Base-by-base conservation (phyloP, 2,113 vertebrate genomes). In the Penelope pileata region DNA sequence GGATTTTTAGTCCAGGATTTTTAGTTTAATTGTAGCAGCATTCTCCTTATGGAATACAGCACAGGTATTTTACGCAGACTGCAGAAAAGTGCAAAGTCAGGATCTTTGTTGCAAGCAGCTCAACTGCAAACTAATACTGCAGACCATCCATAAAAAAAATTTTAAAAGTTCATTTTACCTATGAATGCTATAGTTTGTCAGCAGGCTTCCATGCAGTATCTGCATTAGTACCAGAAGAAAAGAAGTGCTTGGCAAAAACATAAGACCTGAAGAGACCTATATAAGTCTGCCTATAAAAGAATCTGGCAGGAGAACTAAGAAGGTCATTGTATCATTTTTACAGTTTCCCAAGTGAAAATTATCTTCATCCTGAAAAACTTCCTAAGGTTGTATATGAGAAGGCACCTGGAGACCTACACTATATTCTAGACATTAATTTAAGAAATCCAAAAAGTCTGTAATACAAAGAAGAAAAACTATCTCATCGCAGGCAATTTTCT, bases 261-360 rank as follows among this genome's bases (percentile, higher is more conserved):
- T 77, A 90, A 67, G 56, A 91, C 30, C 45, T 77, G 63, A 86
- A 86, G 68, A 90, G 59, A 86, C 24, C 60, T 78, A 40, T 59
- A 54, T 59, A 84, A 79, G 15, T 66, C 64, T 86, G 30, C 60
- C 80, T 60, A 56, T 64, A 67, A 88, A 90, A 88, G 64, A 43
- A 23, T 63, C 45, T 87, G 66, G 21, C 30, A 81, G 51, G 42
- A 86, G 48, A 92, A 50, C 18, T 70, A 83, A 82, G 59, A 77
- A 94, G 63, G 66, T 86, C 62, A 91, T 38, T 76, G 43, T 42
- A 87, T 14, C 12, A 7, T 69, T 95, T 94, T 90, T 90, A 88
- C 29, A 36, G 34, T 70, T 93, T 90, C 38, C 56, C 43, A 72
- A 83, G 40, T 22, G 30, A 88, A 94, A 93, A 90, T 86, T 77